Base-by-base conservation (phyloP, 2,888 invertebrate species). In the Oligia strigilis region DNA sequence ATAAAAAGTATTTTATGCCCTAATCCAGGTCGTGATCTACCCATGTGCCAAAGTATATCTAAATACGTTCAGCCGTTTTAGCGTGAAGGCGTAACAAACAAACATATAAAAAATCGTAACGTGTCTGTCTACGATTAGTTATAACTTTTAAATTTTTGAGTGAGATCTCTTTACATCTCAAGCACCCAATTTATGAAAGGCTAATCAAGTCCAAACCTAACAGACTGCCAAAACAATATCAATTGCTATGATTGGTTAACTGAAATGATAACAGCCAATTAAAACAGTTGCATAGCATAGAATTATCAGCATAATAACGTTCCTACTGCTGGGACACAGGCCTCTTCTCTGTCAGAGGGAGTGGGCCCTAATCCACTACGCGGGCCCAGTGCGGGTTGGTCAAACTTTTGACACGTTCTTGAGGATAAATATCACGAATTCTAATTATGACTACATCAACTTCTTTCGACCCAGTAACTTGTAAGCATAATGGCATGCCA, bases 401-500 rank as follows among this genome's bases (percentile, higher is more conserved):
- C 3, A 55, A 19, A 23, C 55, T 49, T 43, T 29, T 13, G 17
- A 36, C 58, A 29, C 5, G 23, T 17, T 17, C 13, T 23, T 72
- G 23, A 49, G 72, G 17, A 5, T 36, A 43, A 46, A 58, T 79
- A 36, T 52, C 1, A 52, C 66, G 52, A 67, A 67, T 55, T 29
- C 65, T n/a, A 66, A 75, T 86, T 77, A 77, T 19, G 43, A 49
- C 23, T 52, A 29, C 72, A 49, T 72, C 62, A 76, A 52, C 72
- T 82, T 86, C 46, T 58, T 40, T 46, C 36, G 36, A 64, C 62
- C 29, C 72, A n/a, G 43, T 80, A 70, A 73, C 72, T 83, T 87
- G 19, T 43, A 78, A 87, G 72, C 71, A 66, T 75, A 77, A 77
- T 73, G 72, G 88, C 49, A 89, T 74, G 65, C 64, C 70, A 72